A percentile compares a stretch with the other conserved stretches of the same genome.
Conservation (phyloP, 2,888 invertebrate genomes). For the Antitype chi region DNA sequence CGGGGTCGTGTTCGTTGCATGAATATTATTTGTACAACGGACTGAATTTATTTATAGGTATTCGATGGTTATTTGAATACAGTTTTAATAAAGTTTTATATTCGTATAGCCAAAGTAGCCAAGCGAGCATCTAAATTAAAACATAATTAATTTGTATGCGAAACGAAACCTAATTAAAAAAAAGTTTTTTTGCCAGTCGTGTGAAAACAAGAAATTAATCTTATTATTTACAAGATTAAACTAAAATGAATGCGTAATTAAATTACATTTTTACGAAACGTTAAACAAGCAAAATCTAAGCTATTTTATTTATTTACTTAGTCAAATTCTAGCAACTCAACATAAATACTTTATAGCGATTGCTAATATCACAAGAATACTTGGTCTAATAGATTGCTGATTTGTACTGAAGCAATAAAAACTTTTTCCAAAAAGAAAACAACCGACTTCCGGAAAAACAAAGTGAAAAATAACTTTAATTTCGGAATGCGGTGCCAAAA, state of each 20-base stretch:
- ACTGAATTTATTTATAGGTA: not conserved
- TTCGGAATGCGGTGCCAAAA: too few species aligned
- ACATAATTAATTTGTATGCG: constrained; percentile 5
- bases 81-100: not conserved
- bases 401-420: not conserved
- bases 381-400: not conserved
- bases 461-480: too few species aligned
- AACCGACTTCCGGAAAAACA: too few species aligned
- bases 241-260: not conserved
- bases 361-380: not conserved
- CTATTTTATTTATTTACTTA: not conserved
- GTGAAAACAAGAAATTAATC: constrained; percentile 23
- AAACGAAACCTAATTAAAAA: constrained; percentile 19
- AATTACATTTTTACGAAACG: not conserved
- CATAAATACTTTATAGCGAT: not conserved
- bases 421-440: too few species aligned
- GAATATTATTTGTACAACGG: not conserved
- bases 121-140: not conserved
- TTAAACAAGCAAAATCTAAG: not conserved
- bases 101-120: not conserved
- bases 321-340: not conserved
- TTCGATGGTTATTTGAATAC: not conserved
- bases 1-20: not conserved
- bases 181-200: constrained; percentile 6
- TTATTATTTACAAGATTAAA: constrained; percentile 7